Evolutionary conservation across 2,797 vertebrate genomes (phyloP).

Genomic region (Peromyscus aztecus): DNA sequence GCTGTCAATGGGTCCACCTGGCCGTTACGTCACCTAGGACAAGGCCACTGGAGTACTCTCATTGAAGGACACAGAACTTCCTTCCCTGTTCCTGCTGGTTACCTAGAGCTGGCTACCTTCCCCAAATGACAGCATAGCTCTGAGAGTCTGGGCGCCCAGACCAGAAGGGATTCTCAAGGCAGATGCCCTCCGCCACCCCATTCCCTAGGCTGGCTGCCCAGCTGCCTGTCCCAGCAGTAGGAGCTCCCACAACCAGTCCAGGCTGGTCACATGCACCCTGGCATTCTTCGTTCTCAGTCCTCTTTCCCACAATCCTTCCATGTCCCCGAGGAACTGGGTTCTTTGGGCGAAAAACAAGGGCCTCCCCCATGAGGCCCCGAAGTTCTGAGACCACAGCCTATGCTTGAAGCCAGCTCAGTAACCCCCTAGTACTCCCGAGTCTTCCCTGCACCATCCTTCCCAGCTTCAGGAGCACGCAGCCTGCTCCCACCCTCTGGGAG

Average conservation of each 20-base stretch:
- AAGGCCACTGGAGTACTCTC: not conserved
- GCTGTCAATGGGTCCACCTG: not conserved
- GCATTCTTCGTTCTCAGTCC: not conserved
- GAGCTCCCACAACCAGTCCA: not conserved
- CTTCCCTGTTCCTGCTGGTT: not conserved
- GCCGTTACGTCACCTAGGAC: not conserved
- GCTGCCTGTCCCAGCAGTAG: not conserved
- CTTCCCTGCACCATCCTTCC: no score
- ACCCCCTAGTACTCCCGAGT: no score
- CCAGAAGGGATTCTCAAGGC: not conserved
- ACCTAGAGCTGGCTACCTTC: not conserved
- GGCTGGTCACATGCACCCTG: accelerated
- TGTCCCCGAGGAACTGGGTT: not conserved
- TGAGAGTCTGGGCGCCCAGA: not conserved
- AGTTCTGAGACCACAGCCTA: not conserved
- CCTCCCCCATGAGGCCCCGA: no score
- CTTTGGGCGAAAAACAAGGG: not conserved
- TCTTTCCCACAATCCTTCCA: not conserved
- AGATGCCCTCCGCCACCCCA: accelerated
- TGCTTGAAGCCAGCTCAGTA: not conserved
- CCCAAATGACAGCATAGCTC: not conserved
- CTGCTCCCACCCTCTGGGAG: not conserved
- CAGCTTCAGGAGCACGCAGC: accelerated
- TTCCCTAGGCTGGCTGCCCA: not conserved
- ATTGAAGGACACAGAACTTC: not conserved